These are phyloP conservation scores for Peromyscus nudipes DNA, from an alignment of 2,797 vertebrate species.

Conservation along the genomic window DNA sequence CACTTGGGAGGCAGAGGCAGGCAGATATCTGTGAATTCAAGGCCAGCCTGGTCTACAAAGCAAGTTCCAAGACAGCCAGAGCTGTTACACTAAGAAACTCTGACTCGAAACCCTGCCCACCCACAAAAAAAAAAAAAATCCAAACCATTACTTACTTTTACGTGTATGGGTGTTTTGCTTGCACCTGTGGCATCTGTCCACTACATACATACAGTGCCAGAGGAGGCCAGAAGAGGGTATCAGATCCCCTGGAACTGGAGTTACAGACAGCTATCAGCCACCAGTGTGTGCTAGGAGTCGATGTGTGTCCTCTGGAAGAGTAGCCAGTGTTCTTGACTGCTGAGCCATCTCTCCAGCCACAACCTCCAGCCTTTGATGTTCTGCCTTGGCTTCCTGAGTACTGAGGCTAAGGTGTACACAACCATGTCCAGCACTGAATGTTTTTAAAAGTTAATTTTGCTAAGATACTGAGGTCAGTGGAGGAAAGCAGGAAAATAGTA, in stretches of 20 bases:
- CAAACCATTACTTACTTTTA: not conserved
- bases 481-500: not conserved
- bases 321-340: not conserved
- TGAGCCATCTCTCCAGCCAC: not conserved
- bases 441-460: constrained; percentile 47
- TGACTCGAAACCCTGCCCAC: too few species aligned
- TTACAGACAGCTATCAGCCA: not conserved
- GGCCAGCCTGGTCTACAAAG: too few species aligned
- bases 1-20: too few species aligned
- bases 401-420: not conserved
- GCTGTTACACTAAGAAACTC: too few species aligned
- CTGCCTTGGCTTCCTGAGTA: not conserved
- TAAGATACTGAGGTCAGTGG: not conserved
- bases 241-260: not conserved
- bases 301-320: not conserved
- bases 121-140: not conserved
- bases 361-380: not conserved
- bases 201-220: not conserved
- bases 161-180: not conserved
- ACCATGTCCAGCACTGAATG: not conserved
- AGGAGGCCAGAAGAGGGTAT: not conserved
- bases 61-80: too few species aligned
- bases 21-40: too few species aligned
- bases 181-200: not conserved
- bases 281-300: not conserved